Conservation (phyloP, 2,888 invertebrate species). For the Hydrotaea cyrtoneurina region DNA sequence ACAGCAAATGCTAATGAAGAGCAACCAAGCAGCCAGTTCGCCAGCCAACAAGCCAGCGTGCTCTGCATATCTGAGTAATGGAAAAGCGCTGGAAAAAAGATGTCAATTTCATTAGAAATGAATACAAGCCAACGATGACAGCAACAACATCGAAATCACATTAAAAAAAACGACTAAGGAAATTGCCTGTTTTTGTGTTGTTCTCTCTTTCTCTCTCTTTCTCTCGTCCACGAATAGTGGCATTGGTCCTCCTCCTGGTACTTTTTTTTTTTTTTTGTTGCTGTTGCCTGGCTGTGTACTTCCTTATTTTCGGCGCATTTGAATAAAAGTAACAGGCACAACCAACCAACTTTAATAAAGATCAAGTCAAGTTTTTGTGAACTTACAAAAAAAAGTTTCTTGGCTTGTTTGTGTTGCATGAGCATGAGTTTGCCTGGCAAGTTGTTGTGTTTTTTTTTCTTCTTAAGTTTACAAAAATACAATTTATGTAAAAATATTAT, state of each 20-base stretch:
- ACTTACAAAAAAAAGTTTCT: conserved; percentile 33
- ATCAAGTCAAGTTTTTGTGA: conserved; percentile 27
- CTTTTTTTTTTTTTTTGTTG: neutral
- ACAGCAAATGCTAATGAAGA: conserved; percentile 62
- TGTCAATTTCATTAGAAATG: conserved; percentile 63
- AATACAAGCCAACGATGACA: conserved; percentile 34
- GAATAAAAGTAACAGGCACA: neutral
- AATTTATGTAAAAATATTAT: conserved; percentile 66
- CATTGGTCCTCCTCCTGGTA: neutral
- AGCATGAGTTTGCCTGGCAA: neutral
- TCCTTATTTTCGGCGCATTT: conserved; percentile 1
- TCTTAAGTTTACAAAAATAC: conserved; percentile 56
- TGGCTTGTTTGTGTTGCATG: neutral
- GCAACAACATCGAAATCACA: conserved; percentile 41
- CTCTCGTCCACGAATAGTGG: neutral
- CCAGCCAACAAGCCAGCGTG: neutral
- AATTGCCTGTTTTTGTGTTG: conserved; percentile 35
- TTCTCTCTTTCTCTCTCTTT: too few relatives aligned
- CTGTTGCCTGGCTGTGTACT: neutral
- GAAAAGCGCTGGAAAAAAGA: conserved; percentile 32
- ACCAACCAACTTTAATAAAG: conserved; percentile 20
- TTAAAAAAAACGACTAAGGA: conserved; percentile 41
- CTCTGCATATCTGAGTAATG: neutral
- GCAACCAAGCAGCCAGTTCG: conserved; percentile 7
- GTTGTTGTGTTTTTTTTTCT: conserved; percentile 26